A percentile compares a stretch with the other conserved stretches of the same genome.
Evolutionary conservation across 1,140 invertebrate species (phyloP).

Genomic region (Trichonephila clavipes): DNA sequence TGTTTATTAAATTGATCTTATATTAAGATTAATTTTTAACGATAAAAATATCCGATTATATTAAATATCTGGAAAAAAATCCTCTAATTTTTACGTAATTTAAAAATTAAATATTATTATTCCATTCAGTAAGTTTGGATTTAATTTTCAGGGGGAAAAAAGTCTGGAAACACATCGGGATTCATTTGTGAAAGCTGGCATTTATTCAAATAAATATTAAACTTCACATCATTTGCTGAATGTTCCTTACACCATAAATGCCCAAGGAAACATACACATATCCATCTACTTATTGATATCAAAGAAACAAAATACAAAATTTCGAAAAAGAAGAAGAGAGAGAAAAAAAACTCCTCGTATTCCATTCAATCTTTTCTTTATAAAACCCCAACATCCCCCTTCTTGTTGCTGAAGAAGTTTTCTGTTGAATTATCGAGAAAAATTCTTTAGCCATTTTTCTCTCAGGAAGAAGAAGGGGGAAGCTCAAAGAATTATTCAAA

Average conservation of each 20-base stretch:
- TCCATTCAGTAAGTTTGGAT: too few species aligned
- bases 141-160: too few species aligned
- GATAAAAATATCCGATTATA: too few species aligned
- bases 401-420: neutral
- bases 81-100: too few species aligned
- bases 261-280: neutral
- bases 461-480: neutral
- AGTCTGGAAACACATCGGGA: too few species aligned
- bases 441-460: neutral
- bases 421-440: constrained; percentile 21
- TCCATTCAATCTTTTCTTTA: neutral
- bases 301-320: constrained; percentile 10
- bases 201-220: too few species aligned
- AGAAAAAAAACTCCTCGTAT: neutral
- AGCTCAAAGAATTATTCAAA: constrained; percentile 65
- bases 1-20: too few species aligned
- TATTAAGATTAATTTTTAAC: too few species aligned
- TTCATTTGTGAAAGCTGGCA: too few species aligned
- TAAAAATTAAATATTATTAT: too few species aligned
- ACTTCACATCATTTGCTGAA: neutral
- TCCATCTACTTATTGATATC: constrained; percentile 8
- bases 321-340: neutral
- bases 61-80: too few species aligned
- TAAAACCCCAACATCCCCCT: neutral
- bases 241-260: constrained; percentile 25